Evolutionary conservation across 2,113 vertebrate genomes (phyloP).

Genomic region (Origma solitaria): DNA sequence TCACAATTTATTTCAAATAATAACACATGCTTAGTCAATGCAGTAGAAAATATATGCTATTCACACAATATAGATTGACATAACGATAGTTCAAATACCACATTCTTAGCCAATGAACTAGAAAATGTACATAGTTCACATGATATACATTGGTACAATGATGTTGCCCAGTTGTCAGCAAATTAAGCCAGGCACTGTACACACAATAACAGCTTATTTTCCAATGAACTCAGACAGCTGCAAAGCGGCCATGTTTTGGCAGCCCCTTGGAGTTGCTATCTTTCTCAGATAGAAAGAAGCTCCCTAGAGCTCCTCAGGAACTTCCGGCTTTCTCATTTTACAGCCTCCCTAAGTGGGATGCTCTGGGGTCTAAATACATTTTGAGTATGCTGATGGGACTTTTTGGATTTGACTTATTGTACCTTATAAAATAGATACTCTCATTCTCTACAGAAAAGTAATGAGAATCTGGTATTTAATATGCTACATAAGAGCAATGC

Average conservation of each 20-base stretch:
- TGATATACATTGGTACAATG: background rate
- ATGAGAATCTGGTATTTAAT: background rate
- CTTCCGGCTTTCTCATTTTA: background rate
- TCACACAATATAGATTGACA: background rate
- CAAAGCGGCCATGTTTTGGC: accelerated
- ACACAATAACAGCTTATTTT: background rate
- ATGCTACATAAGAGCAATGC: accelerated
- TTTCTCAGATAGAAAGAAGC: background rate
- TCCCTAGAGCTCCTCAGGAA: background rate
- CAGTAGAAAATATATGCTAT: background rate
- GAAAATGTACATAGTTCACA: background rate
- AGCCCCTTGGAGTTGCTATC: background rate
- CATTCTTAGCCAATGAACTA: background rate
- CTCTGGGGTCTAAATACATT: background rate
- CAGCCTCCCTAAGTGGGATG: background rate
- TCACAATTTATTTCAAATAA: background rate
- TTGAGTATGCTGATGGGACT: background rate
- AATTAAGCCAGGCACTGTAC: background rate
- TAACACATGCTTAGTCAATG: background rate
- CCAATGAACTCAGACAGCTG: background rate
- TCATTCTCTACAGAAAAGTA: background rate
- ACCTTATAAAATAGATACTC: background rate
- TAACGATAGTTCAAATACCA: background rate
- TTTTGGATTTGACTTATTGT: background rate
- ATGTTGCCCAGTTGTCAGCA: background rate